Conservation (phyloP, 92 coral and sea anemone genomes). For the Heliopora coerulea region DNA sequence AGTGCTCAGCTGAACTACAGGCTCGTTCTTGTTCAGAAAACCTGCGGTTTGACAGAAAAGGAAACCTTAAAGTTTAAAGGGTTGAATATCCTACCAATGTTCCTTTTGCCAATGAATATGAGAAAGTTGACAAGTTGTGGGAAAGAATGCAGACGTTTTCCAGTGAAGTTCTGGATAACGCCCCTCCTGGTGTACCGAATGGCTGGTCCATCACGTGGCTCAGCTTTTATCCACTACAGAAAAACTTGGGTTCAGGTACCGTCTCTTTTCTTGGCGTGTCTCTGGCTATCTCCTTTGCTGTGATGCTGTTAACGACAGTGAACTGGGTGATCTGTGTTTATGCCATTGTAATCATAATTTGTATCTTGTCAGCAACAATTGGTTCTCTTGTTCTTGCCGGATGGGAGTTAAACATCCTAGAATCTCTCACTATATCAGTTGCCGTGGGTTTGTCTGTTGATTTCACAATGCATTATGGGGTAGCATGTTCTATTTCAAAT, state of each 20-base stretch:
- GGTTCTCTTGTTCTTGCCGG: constrained; percentile 87
- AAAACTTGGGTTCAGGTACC: constrained; percentile 69
- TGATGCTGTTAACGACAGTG: constrained; percentile 83
- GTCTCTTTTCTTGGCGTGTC: constrained; percentile 78
- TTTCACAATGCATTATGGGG: constrained; percentile 98
- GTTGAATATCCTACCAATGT: constrained; percentile 60
- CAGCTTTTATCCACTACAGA: constrained; percentile 69
- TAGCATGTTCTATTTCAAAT: constrained; percentile 82
- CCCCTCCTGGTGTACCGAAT: constrained; percentile 69
- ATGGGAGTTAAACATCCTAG: constrained; percentile 87
- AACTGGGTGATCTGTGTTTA: constrained; percentile 89
- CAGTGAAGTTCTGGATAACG: constrained; percentile 51
- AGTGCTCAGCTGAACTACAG: constrained; percentile 15
- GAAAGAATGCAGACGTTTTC: constrained; percentile 56
- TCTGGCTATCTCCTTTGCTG: constrained; percentile 78
- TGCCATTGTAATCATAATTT: constrained; percentile 85
- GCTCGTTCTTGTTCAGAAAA: background rate
- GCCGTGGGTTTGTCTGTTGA: constrained; percentile 96
- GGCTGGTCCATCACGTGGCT: constrained; percentile 70
- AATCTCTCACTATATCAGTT: constrained; percentile 89
- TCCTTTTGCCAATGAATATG: constrained; percentile 55
- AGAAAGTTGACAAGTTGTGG: constrained; percentile 69
- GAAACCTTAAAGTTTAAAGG: constrained; percentile 40
- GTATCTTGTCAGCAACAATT: constrained; percentile 73
- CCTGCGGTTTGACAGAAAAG: background rate